Evolutionary conservation across 1,140 invertebrate species (phyloP).

Genomic region (Cydia amplana): DNA sequence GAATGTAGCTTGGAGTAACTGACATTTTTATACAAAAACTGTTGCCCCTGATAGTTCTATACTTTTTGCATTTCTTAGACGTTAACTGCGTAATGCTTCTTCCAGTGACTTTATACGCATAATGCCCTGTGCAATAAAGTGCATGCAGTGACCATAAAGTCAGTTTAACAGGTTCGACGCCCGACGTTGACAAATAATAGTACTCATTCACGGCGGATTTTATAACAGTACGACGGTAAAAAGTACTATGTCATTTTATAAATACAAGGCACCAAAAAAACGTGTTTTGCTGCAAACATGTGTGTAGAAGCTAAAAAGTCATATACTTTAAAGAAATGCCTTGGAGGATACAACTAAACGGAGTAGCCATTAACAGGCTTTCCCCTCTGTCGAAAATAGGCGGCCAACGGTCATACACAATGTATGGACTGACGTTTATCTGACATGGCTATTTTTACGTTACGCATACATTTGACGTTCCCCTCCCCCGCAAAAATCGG

Average conservation of each 20-base stretch:
- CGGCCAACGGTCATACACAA: too few relatives aligned
- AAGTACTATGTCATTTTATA: slow-evolving; percentile 10
- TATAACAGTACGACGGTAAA: slow-evolving; percentile 21
- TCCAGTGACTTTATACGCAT: slow-evolving; percentile 24
- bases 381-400: too few relatives aligned
- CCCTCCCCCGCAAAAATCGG: too few relatives aligned
- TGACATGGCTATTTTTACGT: too few relatives aligned
- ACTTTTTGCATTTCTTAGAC: not conserved
- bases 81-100: slow-evolving; percentile 1
- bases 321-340: too few relatives aligned
- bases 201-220: slow-evolving; percentile 28
- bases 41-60: not conserved
- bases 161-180: slow-evolving; percentile 29
- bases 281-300: too few relatives aligned
- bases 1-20: not conserved
- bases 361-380: too few relatives aligned
- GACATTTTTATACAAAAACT: not conserved
- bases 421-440: too few relatives aligned
- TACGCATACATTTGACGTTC: too few relatives aligned
- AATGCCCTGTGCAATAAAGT: slow-evolving; percentile 29
- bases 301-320: too few relatives aligned
- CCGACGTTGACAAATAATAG: slow-evolving; percentile 28
- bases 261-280: too few relatives aligned
- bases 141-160: slow-evolving; percentile 29
- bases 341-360: too few relatives aligned